Base-by-base conservation (phyloP, 92 coral and sea anemone genomes). In the Isaurus tuberculatus region DNA sequence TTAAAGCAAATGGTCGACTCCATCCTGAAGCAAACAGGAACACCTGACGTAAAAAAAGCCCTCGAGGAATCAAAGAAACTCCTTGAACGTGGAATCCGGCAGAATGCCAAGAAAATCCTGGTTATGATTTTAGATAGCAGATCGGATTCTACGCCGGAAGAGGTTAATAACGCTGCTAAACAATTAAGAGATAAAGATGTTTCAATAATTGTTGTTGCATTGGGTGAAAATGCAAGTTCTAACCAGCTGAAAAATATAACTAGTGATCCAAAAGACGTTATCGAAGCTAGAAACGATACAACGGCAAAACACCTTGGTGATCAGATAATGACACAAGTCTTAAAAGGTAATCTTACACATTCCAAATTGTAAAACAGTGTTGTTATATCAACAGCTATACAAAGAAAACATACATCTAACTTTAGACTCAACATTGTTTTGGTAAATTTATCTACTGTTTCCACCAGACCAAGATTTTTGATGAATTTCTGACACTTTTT, bases 41-140 rank as follows among this genome's bases (percentile, higher is more conserved):
- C 43, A 28, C 90, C 90, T 9, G 43, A 78, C 23, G 9, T 92
- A 3, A 91, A 86, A 30, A 79, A 72, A 10, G 90, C 89, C 1
- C 55, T 92, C 1, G 65, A 49, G 11, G 86, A 90, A 75, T 86
- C 90, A 3, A 89, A 83, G 64, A 72, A 33, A 60, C 58, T 85
- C 40, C 90, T 90, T 75, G 88, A 82, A 63, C 46, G 81, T 26
- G 74, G 75, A 42, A 40, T 74, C 7, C 92, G 91, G 17, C 84
- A 88, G 15, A 61, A 87, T 14, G 93, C 95, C 65, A 88, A 81
- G 70, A 92, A 92, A 57, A 87, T 92, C 19, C 51, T 90, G 28
- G 93, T 92, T 44, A 73, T 88, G 29, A 81, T 90, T 60, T 82
- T 90, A 8, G 91, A 89, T 69, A 86, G 85, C 71, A 53, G 68